Percentiles rank a stretch among this genome's conserved stretches.
Evolutionary conservation across 2,888 invertebrate genomes (phyloP).

Genomic region (Hemaris fuciformis): DNA sequence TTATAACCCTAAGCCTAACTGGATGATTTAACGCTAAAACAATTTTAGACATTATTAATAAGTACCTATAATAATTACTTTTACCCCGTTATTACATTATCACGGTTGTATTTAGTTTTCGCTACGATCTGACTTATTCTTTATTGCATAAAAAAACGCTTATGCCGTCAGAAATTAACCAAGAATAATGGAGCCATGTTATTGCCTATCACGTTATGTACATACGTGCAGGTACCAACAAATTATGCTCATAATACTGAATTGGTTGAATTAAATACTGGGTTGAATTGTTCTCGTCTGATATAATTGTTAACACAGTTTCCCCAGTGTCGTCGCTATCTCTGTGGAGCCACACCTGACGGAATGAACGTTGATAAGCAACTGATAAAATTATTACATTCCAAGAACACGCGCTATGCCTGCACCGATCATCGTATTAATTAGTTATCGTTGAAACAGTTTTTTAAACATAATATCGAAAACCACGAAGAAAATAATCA

Average conservation of each 20-base stretch:
- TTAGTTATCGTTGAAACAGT: background rate
- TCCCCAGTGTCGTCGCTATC: slow-evolving; percentile 10
- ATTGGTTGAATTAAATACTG: no score
- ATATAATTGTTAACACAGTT: slow-evolving; percentile 15
- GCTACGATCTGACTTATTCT: no score
- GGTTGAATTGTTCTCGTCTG: background rate
- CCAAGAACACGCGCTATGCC: slow-evolving; percentile 27
- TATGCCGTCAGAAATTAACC: no score
- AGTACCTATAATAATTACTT: no score
- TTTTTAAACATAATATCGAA: background rate
- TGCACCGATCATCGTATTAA: slow-evolving; percentile 12
- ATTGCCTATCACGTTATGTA: background rate
- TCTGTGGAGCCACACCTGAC: slow-evolving; percentile 37
- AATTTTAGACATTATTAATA: no score
- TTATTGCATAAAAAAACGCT: no score
- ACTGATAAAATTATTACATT: slow-evolving; percentile 31
- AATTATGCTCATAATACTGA: background rate
- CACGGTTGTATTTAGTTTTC: no score
- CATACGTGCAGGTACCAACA: background rate
- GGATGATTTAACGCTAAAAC: no score
- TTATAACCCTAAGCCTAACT: no score
- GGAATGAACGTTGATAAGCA: slow-evolving; percentile 34
- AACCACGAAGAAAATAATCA: background rate
- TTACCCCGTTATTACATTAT: no score
- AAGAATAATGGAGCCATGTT: no score